Evolutionary conservation across 2,888 invertebrate genomes (phyloP), one percentile per base, ranked within the genome.

Genomic region (Pollenia angustigena): DNA sequence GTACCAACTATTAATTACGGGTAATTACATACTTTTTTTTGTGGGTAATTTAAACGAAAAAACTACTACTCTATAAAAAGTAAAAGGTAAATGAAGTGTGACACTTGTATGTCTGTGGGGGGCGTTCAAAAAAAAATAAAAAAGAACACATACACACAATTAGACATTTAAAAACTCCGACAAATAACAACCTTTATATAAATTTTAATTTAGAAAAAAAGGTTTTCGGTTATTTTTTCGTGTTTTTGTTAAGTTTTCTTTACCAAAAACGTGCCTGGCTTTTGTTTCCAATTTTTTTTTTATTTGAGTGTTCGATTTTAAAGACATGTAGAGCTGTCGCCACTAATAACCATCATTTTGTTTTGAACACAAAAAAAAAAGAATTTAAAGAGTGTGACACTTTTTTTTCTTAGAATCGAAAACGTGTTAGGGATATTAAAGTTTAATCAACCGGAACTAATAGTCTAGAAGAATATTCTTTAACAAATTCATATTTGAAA

Each of bases 381-480:
- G 42, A 46, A 40, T 42, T 54, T 18, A 62, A n/a, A 40, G 60
- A 79, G 58, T 79, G 60, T 69, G 78, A 71, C 62, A 82, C 56
- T 86, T 78, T 68, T 32, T 50, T 74, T 79, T 50, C 56, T 74
- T 44, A 18, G 56, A 64, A 64, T 60, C 80, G 8, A 18, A 62
- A 82, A 87, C 85, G 85, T 87, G 85, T 18, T 46, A 52, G 56
- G 75, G 85, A 79, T 81, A 85, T 87, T 82, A 68, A 85, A 76
- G 69, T 85, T 78, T 66, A 85, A 79, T 87, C 87, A 87, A 82
- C 79, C 87, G 82, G 85, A 85, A 85, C 87, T 87, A 87, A 87
- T 87, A 79, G 74, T 71, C 66, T 60, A 46, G 48, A 76, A 71
- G 42, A 68, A 72, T 48, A 54, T 58, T 44, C 46, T 42, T 60